Base-by-base conservation (phyloP, 2,113 vertebrate species). In the Numenius arquata region DNA sequence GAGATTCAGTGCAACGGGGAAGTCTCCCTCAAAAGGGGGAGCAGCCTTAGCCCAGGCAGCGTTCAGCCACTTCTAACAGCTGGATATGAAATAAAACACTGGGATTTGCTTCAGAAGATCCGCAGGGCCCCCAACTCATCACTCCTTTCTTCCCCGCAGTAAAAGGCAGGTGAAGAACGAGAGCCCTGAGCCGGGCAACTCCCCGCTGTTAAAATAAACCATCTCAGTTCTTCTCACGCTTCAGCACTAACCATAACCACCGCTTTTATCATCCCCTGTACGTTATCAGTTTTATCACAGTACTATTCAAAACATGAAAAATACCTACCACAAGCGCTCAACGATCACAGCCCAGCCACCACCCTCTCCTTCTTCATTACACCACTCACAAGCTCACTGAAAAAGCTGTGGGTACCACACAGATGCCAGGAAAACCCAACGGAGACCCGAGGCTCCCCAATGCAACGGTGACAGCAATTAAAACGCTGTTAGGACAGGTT, bases 401-500 rank as follows among this genome's bases (percentile, higher is more conserved):
- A 61, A 61, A 89, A 83, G 15, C 16, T 1, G 3, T 1, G 43
- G 23, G 56, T 74, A 66, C 9, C 10, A 0, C 30, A 17, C 14
- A 27, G 48, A 48, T n/a, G 34, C n/a, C 0, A 0, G 38, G 27
- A 45, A 40, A 82, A 58, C 40, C 27, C 5, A 1, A 4, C 2
- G 17, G 53, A 0, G 7, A 36, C 36, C 4, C 5, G 8, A 43
- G 36, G 38, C 23, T 70, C 30, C 56, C 15, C 2, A 1, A 15
- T 17, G 41, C 56, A n/a, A 10, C 1, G 1, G 61, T 56, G 41
- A 62, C 29, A 62, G 56, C 47, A 67, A 48, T 17, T 52, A n/a
- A 56, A 79, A 67, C n/a, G 32, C 41, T 23, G 9, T 27, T 10
- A 50, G n/a, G 29, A 55, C 38, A 71, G 0, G 0, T 47, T 56